Base-by-base conservation (phyloP, 2,113 vertebrate species). In the Oncorhynchus tshawytscha region DNA sequence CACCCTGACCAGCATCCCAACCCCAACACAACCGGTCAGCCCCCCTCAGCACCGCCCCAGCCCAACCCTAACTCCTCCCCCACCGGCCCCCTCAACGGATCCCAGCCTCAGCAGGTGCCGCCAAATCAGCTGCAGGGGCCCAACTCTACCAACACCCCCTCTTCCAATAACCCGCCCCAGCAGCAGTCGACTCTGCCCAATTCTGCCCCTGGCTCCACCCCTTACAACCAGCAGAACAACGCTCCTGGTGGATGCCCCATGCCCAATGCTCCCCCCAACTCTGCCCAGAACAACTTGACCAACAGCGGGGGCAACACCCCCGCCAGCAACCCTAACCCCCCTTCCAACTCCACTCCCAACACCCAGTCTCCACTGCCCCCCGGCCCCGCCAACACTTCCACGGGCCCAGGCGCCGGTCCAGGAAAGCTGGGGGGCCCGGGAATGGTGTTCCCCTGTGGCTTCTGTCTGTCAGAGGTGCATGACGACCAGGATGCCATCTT, bases 401-500 rank as follows among this genome's bases (percentile, higher is more conserved):
- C 87, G 0, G 93, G 92, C 4, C 91, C 93, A 0, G 92, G 90
- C 1, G 85, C 91, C 1, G 92, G 91, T 5, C 92, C 93, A 0
- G 93, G 92, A 4, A 94, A 94, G 72, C 85, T 0, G 78, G 66
- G 89, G 71, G 95, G 90, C 70, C 75, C 90, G 77, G 96, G 91
- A 82, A 91, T 97, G 76, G 96, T 98, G 20, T 99, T 97, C 67
- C 97, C 97, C 0, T 98, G 97, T 0, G 97, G 97, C 15, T 95
- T 96, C 18, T 99, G 97, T 69, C 89, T 96, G 81, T 96, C 94
- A 0, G 97, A 99, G 84, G 97, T 99, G 12, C 96, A 97, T 0
- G 97, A 99, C 0, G 97, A 99, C 91, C 97, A 99, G 86, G 97
- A 99, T 0, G 97, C 97, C 88, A 99, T 99, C 72, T 84, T 99